phyloP scores from a whole-genome alignment of 2,797 vertebrate species.

The Otolemur crassicaudatus region DNA sequence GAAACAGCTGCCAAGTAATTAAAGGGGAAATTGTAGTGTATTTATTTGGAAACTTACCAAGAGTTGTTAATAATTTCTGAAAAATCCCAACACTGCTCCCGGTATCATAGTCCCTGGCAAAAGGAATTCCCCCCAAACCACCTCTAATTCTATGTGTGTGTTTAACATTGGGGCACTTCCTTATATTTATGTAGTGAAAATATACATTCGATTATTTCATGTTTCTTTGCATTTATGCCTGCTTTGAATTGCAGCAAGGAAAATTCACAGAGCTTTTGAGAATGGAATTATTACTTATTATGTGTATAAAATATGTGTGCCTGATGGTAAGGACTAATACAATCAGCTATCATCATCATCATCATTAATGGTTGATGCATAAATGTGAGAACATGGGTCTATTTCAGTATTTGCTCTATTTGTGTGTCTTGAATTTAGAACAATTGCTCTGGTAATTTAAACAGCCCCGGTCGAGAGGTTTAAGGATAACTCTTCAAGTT shows the following conservation, averaged over 20 bases:
- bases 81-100: neutral
- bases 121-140: rapidly evolving
- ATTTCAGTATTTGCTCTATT: neutral
- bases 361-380: neutral
- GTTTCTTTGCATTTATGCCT: neutral
- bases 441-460: neutral
- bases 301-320: neutral
- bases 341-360: neutral
- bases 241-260: neutral
- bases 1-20: slow-evolving; percentile 11
- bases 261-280: neutral
- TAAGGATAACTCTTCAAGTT: neutral
- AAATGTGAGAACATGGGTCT: too few relatives aligned
- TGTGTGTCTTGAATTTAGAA: neutral
- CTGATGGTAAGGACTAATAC: rapidly evolving
- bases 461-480: neutral
- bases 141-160: neutral
- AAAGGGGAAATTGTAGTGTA: neutral
- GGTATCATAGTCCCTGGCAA: neutral
- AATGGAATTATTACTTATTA: neutral
- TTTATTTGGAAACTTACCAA: slow-evolving; percentile 54
- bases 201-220: rapidly evolving
- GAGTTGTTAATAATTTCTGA: neutral
- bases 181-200: neutral
- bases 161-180: rapidly evolving